Conservation (phyloP, 2,113 vertebrate genomes). For the Campylorhamphus procurvoides region DNA sequence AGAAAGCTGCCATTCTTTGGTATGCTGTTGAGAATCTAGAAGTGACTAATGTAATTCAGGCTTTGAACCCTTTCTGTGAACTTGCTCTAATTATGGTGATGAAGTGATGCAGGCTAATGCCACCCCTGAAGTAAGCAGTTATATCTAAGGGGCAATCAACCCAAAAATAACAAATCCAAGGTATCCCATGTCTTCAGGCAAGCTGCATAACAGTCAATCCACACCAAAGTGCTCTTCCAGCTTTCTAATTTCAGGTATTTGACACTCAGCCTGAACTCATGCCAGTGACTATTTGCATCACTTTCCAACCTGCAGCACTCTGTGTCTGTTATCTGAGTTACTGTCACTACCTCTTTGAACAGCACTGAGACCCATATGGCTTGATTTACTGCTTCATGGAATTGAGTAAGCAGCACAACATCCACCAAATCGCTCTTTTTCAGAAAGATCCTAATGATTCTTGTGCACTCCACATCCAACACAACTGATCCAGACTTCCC, state of each 20-base stretch:
- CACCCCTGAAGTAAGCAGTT: background rate
- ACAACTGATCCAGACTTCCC: background rate
- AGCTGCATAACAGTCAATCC: background rate
- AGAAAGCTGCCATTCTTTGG: background rate
- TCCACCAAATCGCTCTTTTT: background rate
- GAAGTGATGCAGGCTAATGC: background rate
- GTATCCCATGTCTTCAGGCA: background rate
- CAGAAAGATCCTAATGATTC: background rate
- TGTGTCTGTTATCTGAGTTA: background rate
- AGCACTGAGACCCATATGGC: background rate
- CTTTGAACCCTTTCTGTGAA: background rate
- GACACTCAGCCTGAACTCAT: background rate
- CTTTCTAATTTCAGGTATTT: slow-evolving; percentile 28
- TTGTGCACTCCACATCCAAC: background rate
- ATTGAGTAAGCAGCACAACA: background rate
- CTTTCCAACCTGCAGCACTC: slow-evolving; percentile 1
- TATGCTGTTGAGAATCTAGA: background rate
- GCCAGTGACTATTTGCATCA: background rate
- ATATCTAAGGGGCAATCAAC: background rate
- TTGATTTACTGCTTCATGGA: background rate
- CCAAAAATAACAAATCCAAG: background rate
- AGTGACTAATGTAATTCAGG: background rate
- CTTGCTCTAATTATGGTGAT: background rate
- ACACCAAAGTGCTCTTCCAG: background rate
- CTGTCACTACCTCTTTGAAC: slow-evolving; percentile 14